A percentile compares a stretch with the other conserved stretches of the same genome.
phyloP scores from a whole-genome alignment of 2,797 vertebrate genomes.

The Corythornis leucogaster region DNA sequence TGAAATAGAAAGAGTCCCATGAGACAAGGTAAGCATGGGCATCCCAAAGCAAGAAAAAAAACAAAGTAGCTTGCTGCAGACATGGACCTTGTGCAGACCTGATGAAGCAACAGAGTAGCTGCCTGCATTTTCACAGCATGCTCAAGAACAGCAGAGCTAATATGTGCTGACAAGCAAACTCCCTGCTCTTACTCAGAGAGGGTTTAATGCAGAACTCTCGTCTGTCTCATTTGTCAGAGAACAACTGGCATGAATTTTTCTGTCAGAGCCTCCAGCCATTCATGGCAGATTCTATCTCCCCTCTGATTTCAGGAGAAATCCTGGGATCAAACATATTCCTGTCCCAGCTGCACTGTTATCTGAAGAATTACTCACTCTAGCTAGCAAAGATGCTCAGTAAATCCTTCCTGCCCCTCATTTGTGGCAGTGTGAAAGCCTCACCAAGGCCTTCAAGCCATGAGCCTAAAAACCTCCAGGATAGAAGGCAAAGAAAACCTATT shows the following conservation, averaged over 20 bases:
- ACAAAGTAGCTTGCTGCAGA: background rate
- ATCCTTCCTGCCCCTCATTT: background rate
- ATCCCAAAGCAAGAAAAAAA: background rate
- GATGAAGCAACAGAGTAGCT: background rate
- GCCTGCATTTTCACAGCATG: background rate
- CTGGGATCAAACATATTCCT: background rate
- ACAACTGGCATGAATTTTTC: background rate
- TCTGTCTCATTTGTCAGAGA: background rate
- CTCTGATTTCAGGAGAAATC: background rate
- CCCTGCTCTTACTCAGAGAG: background rate
- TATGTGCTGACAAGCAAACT: background rate
- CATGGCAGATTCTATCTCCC: background rate
- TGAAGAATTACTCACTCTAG: background rate
- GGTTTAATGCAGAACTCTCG: background rate
- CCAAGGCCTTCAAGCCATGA: background rate
- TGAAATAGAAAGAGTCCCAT: background rate
- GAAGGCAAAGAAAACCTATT: constrained; percentile 8
- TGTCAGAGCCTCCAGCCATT: background rate
- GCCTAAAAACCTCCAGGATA: background rate
- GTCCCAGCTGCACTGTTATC: background rate
- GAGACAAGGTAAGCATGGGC: background rate
- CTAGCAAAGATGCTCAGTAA: background rate
- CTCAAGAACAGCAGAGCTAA: background rate
- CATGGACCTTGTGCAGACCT: background rate
- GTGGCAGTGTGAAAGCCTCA: background rate